Evolutionary conservation across 1,140 invertebrate genomes (phyloP).

Genomic region (Drosophila albomicans): DNA sequence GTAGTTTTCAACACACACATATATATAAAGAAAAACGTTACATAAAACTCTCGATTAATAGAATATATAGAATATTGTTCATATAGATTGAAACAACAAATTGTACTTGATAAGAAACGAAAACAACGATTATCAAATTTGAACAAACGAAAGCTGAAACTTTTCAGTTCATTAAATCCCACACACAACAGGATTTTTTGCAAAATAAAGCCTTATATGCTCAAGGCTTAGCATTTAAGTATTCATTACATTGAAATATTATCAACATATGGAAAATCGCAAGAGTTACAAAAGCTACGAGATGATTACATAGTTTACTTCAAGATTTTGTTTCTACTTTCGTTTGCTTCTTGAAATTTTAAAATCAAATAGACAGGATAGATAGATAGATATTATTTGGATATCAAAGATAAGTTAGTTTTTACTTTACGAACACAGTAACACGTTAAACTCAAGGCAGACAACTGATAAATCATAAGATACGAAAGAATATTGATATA

Average conservation of each 20-base stretch:
- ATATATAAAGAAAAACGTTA: slow-evolving; percentile 58
- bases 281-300: slow-evolving; percentile 35
- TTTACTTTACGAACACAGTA: slow-evolving; percentile 61
- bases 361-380: slow-evolving; percentile 43
- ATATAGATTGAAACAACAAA: slow-evolving; percentile 39
- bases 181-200: background rate
- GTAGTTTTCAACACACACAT: slow-evolving; percentile 47
- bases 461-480: slow-evolving; percentile 62
- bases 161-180: slow-evolving; percentile 21
- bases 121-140: slow-evolving; percentile 43
- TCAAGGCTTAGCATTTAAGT: slow-evolving; percentile 41
- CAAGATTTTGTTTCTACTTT: slow-evolving; percentile 38
- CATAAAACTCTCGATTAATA: slow-evolving; percentile 59
- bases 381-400: slow-evolving; percentile 31
- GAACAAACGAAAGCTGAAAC: slow-evolving; percentile 64
- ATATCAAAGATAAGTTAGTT: slow-evolving; percentile 31
- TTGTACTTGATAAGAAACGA: slow-evolving; percentile 62
- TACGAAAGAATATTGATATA: slow-evolving; percentile 35
- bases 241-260: slow-evolving; percentile 39
- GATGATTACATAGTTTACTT: background rate
- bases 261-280: slow-evolving; percentile 57
- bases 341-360: slow-evolving; percentile 47
- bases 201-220: slow-evolving; percentile 49
- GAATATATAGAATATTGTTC: slow-evolving; percentile 41
- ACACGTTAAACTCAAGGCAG: slow-evolving; percentile 67